Evolutionary conservation across 35 echinoderm and acorn worm species (phyloP), one percentile per base, ranked within the genome.

Genomic region (Apostichopus parvimensis): DNA sequence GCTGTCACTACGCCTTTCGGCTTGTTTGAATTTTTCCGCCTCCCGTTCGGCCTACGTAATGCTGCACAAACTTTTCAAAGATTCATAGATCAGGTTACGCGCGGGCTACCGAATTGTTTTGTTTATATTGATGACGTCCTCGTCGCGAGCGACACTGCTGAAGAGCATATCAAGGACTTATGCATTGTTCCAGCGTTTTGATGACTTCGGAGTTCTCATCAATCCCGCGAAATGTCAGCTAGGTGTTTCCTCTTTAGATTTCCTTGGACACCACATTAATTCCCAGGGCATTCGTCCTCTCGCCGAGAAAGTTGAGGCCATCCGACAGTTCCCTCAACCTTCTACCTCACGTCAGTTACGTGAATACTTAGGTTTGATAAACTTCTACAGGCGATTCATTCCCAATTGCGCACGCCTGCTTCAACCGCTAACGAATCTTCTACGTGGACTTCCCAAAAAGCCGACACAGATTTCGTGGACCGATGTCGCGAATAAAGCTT

Each of bases 241-340:
- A 25, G 28, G 79, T 80, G 79, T 80, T 34, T 6, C 24, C 13
- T 52, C 26, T 80, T 80, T 80, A 34, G 79, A 80, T 80, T 80
- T 80, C 53, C 79, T 80, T 9, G 24, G 79, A 34, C 78, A 80
- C 45, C 78, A 80, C 79, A 80, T 25, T 13, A 7, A 80, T 34
- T 8, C 26, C 24, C 28, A 13, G 25, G 79, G 79, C 79, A 80
- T 25, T 25, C 24, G 24, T 1, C 24, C 24, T 0, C 15, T 28
- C 6, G 28, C 5, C 53, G 79, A 1, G 24, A 45, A 80, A 8
- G 79, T 26, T 20, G 22, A 80, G 53, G 28, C 26, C 24, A 80
- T 13, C 12, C 5, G 8, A 80, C 6, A 52, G 7, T 80, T 80
- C 12, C 26, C 79, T 6, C 26, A 80, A 13, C 21, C 79, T 6